phyloP scores from a whole-genome alignment of 2,888 invertebrate genomes.

The Punctoribates punctum region DNA sequence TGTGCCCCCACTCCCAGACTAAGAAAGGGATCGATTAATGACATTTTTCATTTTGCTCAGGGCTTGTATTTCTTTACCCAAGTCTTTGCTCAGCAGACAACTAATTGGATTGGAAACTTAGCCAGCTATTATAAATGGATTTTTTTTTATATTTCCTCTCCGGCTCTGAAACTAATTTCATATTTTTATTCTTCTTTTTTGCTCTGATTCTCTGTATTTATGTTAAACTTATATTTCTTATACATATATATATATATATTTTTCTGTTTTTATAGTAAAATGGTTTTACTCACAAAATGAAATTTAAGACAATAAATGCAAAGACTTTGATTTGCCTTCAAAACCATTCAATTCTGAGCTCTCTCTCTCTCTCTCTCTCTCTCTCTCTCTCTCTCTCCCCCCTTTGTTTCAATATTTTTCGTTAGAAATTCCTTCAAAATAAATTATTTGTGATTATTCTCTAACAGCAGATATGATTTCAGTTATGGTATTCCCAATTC shows the following conservation, averaged over 20 bases:
- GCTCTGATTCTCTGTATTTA: not conserved
- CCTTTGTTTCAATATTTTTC: too few species aligned
- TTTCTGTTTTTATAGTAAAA: too few species aligned
- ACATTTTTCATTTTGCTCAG: conserved; percentile 18
- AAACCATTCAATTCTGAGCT: too few species aligned
- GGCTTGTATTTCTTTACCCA: not conserved
- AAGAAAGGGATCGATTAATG: not conserved
- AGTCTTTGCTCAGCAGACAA: not conserved
- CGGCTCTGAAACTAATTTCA: conserved; percentile 22
- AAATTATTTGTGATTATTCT: not conserved
- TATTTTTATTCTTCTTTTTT: not conserved
- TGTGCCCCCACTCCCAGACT: not conserved
- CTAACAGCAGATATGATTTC: not conserved
- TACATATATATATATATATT: not conserved
- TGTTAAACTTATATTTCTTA: not conserved
- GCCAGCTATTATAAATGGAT: conserved; percentile 4
- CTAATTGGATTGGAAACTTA: conserved; percentile 26
- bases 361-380: not conserved
- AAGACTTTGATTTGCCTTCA: too few species aligned
- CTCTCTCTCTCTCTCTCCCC: not conserved
- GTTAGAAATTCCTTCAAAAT: not conserved
- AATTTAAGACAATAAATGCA: conserved; percentile 18
- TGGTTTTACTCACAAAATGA: not conserved
- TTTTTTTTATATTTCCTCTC: conserved; percentile 28
- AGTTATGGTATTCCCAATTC: too few species aligned